These are phyloP conservation scores for Nephila pilipes DNA, from an alignment of 1,140 invertebrate genomes.

Conservation along the genomic window DNA sequence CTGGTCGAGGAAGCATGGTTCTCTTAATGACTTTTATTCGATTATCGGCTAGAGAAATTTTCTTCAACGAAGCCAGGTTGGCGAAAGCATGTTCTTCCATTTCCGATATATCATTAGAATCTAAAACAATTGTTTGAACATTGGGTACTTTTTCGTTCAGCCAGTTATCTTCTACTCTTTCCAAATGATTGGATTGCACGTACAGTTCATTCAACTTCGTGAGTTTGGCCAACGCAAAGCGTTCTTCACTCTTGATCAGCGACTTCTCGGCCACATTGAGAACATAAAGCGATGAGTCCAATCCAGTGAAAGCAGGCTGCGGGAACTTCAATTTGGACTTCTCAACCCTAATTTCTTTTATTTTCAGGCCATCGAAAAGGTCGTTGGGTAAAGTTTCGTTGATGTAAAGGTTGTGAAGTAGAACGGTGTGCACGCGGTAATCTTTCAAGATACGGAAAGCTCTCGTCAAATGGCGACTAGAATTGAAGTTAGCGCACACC, in stretches of 20 bases:
- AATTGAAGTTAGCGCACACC: constrained; percentile 42
- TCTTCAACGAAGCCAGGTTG: background rate
- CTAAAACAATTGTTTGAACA: constrained; percentile 38
- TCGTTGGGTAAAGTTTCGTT: constrained; percentile 20
- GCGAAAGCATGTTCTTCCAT: constrained; percentile 56
- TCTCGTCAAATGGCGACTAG: background rate
- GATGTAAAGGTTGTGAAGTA: constrained; percentile 29
- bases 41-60: constrained; percentile 53
- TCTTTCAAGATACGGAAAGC: constrained; percentile 56
- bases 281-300: constrained; percentile 35
- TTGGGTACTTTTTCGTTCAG: constrained; percentile 60
- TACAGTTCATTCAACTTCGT: constrained; percentile 35
- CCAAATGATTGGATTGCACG: constrained; percentile 13
- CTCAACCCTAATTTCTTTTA: constrained; percentile 46
- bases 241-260: constrained; percentile 50
- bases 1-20: constrained; percentile 59
- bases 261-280: constrained; percentile 52
- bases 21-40: constrained; percentile 41
- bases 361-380: constrained; percentile 53
- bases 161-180: constrained; percentile 38
- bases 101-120: constrained; percentile 44
- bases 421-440: constrained; percentile 48
- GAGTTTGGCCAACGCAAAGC: constrained; percentile 39
- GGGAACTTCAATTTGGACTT: constrained; percentile 25
- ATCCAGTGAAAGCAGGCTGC: constrained; percentile 49